Conservation (phyloP, 1,140 invertebrate genomes). For the Phocides pigmalion region DNA sequence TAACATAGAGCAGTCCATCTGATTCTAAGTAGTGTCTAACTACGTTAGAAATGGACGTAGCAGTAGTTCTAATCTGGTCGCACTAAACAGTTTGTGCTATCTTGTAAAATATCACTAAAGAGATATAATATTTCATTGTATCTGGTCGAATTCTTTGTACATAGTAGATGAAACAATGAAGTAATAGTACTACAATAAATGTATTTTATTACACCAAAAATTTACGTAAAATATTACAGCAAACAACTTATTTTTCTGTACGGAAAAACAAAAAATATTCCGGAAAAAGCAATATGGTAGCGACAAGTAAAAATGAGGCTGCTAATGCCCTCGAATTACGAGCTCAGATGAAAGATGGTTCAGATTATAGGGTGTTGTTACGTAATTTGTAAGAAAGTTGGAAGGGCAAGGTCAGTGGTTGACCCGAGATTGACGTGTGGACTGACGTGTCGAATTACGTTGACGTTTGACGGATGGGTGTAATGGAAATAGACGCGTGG, state of each 20-base stretch:
- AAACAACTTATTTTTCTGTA: background rate
- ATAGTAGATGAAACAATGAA: no score
- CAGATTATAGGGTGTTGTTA: conserved; percentile 22
- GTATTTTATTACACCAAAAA: no score
- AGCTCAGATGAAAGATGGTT: conserved; percentile 19
- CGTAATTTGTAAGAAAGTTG: conserved; percentile 35
- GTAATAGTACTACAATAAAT: no score
- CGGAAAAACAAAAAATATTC: conserved; percentile 6
- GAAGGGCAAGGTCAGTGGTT: conserved; percentile 37
- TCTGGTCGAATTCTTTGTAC: no score
- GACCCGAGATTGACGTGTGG: conserved; percentile 10
- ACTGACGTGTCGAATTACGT: conserved; percentile 15
- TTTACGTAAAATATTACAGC: no score
- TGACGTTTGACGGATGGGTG: conserved; percentile 23
- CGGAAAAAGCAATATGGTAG: conserved; percentile 11
- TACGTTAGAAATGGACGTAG: no score
- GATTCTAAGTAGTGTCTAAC: no score
- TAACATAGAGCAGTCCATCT: no score
- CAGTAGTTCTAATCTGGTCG: no score
- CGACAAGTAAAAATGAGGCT: conserved; percentile 25
- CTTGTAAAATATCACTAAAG: no score
- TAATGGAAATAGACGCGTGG: conserved; percentile 30
- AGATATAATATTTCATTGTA: no score
- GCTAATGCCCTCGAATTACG: conserved; percentile 7
- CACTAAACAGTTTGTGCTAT: no score